Base-by-base conservation (phyloP, 2,113 vertebrate species). In the Sapayoa aenigma region DNA sequence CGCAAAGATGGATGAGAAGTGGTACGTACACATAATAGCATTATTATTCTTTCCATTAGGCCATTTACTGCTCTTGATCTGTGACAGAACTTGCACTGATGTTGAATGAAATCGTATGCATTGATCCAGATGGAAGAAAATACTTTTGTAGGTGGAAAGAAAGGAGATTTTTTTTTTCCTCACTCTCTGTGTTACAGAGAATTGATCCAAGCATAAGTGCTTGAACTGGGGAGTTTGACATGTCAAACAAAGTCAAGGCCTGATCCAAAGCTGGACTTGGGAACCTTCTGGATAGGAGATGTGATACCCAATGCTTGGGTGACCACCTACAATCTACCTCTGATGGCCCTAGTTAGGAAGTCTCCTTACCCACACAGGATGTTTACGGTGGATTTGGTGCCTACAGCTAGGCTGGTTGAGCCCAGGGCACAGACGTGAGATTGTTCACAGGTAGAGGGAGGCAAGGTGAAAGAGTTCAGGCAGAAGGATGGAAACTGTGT, bases 11-110 rank as follows among this genome's bases (percentile, higher is more conserved):
- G 76, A 75, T 87, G 89, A 87, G 80, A 78, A 89, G 68, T 1
- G 0, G 14, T 68, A 30, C 1, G 9, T 27, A 84, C 0, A 5
- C 42, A 44, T 68, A 83, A 78, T 56, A 91, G 25, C 42, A 31
- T 89, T 92, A 75, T 92, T 92, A 87, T 86, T 90, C 65, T 78
- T 94, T 91, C 95, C 89, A 92, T 91, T 89, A 94, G 60, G 73
- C 91, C 72, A 56, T 87, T 95, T 94, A 75, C 80, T 76, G 91
- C 77, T 91, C 94, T 89, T 91, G 80, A 87, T 95, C 77, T 75
- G 60, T 46, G 69, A 92, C 80, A 87, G 73, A 90, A 49, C 84
- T 94, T 69, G 56, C 31, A 41, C 68, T 75, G 93, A 95, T 95
- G 80, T 96, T 66, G 49, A 65, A 92, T 81, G 69, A 84, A 92